Conservation (phyloP, 2,888 invertebrate genomes). For the Sphinx pinastri region DNA sequence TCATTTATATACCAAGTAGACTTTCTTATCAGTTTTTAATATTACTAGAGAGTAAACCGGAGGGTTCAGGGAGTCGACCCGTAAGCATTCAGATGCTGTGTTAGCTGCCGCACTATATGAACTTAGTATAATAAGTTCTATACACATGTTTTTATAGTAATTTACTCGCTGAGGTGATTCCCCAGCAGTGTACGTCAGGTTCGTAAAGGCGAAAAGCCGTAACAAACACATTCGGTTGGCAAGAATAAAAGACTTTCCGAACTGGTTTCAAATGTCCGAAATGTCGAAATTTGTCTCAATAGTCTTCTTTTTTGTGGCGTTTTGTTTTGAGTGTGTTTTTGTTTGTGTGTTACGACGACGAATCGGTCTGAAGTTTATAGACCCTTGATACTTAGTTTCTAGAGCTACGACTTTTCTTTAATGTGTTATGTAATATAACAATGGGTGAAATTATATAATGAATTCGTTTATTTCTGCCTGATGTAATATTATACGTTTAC, state of each 20-base stretch:
- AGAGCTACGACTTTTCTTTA: neutral
- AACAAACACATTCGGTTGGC: slow-evolving; percentile 17
- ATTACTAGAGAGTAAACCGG: too few relatives aligned
- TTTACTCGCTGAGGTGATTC: slow-evolving; percentile 51
- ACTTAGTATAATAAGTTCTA: slow-evolving; percentile 39
- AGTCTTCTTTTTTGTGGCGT: neutral
- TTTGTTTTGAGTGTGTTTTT: neutral
- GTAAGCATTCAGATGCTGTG: slow-evolving; percentile 22
- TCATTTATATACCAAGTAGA: neutral
- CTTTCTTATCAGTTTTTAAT: slow-evolving; percentile 23
- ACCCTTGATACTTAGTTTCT: neutral
- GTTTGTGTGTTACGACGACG: slow-evolving; percentile 7
- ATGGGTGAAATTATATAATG: neutral
- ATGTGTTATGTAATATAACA: neutral
- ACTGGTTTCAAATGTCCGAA: slow-evolving; percentile 23
- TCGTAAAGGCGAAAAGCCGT: slow-evolving; percentile 24
- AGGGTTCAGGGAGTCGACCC: neutral
- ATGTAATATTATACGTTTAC: too few relatives aligned
- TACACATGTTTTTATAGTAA: slow-evolving; percentile 50
- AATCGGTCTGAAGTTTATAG: slow-evolving; percentile 14
- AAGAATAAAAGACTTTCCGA: slow-evolving; percentile 21
- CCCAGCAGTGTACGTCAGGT: slow-evolving; percentile 39
- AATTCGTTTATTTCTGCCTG: neutral
- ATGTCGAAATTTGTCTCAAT: slow-evolving; percentile 2
- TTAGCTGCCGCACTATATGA: slow-evolving; percentile 35